phyloP scores from a whole-genome alignment of 2,797 vertebrate genomes.

The Thamnophis elegans region DNA sequence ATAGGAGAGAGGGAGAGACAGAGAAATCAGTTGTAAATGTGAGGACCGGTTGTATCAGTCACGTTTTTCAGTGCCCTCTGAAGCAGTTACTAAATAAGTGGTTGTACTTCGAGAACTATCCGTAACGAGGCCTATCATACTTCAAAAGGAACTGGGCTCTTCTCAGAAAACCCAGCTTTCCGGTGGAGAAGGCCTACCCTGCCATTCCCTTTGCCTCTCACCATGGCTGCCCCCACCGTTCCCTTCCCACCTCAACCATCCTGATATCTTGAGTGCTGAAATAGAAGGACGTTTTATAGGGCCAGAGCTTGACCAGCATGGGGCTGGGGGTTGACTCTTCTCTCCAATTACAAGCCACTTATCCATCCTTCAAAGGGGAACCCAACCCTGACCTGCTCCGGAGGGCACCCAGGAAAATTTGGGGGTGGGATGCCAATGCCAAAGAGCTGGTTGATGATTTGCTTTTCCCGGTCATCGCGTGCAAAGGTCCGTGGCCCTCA shows the following conservation, averaged over 20 bases:
- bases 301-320: not conserved
- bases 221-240: not conserved
- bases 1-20: not conserved
- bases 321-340: not conserved
- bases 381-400: no score
- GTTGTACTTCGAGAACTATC: not conserved
- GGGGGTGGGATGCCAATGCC: not conserved
- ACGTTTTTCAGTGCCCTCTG: not conserved
- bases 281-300: not conserved
- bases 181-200: not conserved
- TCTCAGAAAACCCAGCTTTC: not conserved
- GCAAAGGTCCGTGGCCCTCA: not conserved
- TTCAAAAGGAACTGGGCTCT: not conserved
- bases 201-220: not conserved
- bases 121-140: not conserved
- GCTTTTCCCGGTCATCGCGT: not conserved
- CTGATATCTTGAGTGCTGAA: not conserved
- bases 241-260: not conserved
- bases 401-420: not conserved
- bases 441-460: conserved; percentile 1
- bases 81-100: not conserved
- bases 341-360: no score
- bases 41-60: not conserved
- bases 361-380: not conserved
- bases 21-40: not conserved